Percentiles rank a stretch among this genome's conserved stretches.
These are phyloP conservation scores for Camelus dromedarius DNA, from an alignment of 2,113 vertebrate species.

Conservation along the genomic window DNA sequence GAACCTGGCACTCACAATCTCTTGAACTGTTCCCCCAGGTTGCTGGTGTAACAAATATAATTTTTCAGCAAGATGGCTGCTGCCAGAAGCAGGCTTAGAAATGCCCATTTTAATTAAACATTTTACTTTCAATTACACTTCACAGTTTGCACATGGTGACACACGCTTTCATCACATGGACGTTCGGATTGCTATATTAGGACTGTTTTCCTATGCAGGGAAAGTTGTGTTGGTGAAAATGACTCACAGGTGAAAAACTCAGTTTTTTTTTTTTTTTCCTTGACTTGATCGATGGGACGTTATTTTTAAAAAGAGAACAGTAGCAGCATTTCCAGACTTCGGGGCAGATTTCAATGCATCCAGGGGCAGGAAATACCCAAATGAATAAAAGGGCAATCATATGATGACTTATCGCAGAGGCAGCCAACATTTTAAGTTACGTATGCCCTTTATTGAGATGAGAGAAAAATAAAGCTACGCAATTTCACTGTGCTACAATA, in stretches of 20 bases:
- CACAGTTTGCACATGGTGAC: constrained; percentile 78
- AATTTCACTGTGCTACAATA: not conserved
- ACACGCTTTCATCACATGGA: constrained; percentile 8
- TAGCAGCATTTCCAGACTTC: not conserved
- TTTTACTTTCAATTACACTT: constrained; percentile 85
- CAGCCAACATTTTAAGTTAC: not conserved
- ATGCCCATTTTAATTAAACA: constrained; percentile 85
- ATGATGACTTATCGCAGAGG: not conserved
- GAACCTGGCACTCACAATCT: constrained; percentile 37
- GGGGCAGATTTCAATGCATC: not conserved
- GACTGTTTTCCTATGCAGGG: not conserved
- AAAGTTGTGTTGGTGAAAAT: not conserved
- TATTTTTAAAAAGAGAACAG: not conserved
- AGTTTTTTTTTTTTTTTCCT: not conserved
- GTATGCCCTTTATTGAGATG: not conserved
- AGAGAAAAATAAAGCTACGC: not conserved
- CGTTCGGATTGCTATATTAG: not conserved
- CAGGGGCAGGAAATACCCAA: not conserved
- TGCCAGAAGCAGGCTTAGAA: constrained; percentile 85
- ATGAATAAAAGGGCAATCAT: not conserved
- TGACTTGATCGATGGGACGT: not conserved
- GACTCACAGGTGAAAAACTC: not conserved
- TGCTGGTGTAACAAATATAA: constrained; percentile 83
- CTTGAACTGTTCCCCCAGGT: constrained; percentile 72
- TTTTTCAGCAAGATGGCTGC: constrained; percentile 82